phyloP scores from a whole-genome alignment of 2,888 invertebrate genomes.

The Hypolimnas misippus region DNA sequence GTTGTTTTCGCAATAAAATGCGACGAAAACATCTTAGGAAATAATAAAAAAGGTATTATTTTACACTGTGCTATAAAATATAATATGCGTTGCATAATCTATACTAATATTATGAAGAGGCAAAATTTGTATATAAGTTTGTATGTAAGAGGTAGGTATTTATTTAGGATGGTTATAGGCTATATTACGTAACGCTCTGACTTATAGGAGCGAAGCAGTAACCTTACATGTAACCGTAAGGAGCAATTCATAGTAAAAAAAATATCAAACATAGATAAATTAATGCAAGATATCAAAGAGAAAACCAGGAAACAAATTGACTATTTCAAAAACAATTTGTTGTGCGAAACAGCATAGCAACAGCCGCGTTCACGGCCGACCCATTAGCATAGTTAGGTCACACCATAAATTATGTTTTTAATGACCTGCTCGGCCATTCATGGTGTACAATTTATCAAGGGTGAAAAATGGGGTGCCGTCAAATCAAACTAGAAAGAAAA shows the following conservation, averaged over 20 bases:
- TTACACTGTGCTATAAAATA: no score
- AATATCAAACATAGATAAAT: background rate
- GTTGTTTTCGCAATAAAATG: no score
- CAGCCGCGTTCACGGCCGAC: slow-evolving; percentile 11
- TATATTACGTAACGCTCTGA: no score
- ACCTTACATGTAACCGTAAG: no score
- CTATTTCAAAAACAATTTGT: slow-evolving; percentile 24
- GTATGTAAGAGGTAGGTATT: no score
- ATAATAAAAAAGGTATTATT: no score
- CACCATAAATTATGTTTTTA: slow-evolving; percentile 44
- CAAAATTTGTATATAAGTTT: no score
- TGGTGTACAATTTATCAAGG: slow-evolving; percentile 43
- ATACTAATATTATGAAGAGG: no score
- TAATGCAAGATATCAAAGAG: background rate
- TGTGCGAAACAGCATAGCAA: slow-evolving; percentile 26
- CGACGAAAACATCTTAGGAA: no score
- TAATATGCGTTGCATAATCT: no score
- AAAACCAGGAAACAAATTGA: background rate
- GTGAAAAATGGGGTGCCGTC: slow-evolving; percentile 37
- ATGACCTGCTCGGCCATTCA: slow-evolving; percentile 41
- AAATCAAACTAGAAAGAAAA: slow-evolving; percentile 34
- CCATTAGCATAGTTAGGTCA: slow-evolving; percentile 35
- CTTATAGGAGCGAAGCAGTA: no score
- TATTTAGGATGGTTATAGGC: no score
- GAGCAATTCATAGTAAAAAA: background rate